phyloP scores from a whole-genome alignment of 2,113 vertebrate species.

The Fulica atra region DNA sequence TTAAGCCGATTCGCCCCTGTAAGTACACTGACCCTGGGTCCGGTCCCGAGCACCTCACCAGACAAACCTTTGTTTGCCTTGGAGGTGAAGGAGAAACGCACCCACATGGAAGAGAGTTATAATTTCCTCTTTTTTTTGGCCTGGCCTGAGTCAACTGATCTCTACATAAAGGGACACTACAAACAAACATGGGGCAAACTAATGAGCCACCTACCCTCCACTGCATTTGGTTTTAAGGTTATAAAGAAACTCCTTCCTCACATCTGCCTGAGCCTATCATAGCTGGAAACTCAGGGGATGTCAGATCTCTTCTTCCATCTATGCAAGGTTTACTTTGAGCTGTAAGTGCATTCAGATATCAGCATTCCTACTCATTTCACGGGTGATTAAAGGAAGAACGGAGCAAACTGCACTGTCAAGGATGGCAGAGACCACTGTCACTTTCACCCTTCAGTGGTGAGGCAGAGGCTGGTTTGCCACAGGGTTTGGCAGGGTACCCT shows the following conservation, averaged over 20 bases:
- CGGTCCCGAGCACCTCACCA: background rate
- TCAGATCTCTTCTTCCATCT: background rate
- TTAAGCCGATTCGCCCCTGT: background rate
- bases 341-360: background rate
- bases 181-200: background rate
- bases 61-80: slow-evolving; percentile 1
- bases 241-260: background rate
- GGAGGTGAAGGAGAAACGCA: background rate
- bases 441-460: accelerated
- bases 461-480: background rate
- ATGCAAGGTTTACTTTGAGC: background rate
- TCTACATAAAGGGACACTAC: background rate
- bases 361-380: background rate
- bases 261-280: background rate
- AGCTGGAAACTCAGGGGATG: background rate
- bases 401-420: background rate
- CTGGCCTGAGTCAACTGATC: background rate
- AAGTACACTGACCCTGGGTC: background rate
- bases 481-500: background rate
- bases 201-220: background rate
- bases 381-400: background rate
- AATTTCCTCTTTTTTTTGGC: background rate
- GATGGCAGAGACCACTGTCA: background rate
- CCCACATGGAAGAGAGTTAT: background rate
- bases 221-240: background rate